Percentiles rank a stretch among this genome's conserved stretches.
Conservation (phyloP, 2,797 vertebrate genomes). For the Rhynchonycteris naso region DNA sequence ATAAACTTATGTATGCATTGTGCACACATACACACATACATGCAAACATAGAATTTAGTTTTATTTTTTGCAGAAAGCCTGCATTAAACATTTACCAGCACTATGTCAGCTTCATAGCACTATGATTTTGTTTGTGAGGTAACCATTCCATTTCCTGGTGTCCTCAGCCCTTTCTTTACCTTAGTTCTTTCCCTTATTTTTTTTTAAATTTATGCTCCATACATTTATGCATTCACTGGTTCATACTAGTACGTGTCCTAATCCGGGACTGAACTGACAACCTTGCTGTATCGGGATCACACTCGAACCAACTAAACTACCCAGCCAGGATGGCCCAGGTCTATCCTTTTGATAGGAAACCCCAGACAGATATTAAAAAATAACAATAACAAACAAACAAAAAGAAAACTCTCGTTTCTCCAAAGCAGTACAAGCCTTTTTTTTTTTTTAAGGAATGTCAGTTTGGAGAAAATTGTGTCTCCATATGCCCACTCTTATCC, state of each 20-base stretch:
- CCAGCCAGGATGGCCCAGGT: neutral
- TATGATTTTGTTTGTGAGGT: neutral
- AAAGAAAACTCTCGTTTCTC: neutral
- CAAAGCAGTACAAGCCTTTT: neutral
- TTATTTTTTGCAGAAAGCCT: neutral
- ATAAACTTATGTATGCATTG: neutral
- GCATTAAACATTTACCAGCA: neutral
- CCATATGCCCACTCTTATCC: neutral
- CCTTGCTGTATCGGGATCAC: too few relatives aligned
- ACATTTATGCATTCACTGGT: too few relatives aligned
- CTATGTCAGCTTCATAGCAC: neutral
- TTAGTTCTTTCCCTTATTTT: neutral
- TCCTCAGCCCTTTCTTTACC: neutral
- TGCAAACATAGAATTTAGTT: neutral
- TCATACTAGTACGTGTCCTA: too few relatives aligned
- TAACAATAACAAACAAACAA: neutral
- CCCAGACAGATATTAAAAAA: neutral
- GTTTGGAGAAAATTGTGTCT: neutral
- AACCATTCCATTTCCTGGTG: neutral
- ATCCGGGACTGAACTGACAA: too few relatives aligned
- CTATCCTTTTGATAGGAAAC: neutral
- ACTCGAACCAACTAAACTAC: too few relatives aligned
- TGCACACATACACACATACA: neutral
- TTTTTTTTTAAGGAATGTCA: neutral
- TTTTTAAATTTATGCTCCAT: too few relatives aligned